phyloP scores from a whole-genome alignment of 1,140 invertebrate species.

The Amyelois transitella region DNA sequence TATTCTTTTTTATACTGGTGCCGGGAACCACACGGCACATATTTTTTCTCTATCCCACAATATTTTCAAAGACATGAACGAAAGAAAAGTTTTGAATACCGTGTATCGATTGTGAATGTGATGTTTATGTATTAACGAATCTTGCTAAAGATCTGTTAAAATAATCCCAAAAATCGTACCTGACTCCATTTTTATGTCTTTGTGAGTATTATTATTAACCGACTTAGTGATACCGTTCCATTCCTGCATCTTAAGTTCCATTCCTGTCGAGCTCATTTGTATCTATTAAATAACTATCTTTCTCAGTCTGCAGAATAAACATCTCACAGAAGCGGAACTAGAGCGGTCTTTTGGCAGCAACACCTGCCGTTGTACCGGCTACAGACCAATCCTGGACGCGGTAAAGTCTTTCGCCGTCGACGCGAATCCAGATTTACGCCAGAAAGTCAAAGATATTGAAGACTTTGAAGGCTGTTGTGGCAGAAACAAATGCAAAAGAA shows the following conservation, averaged over 20 bases:
- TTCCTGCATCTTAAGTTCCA: no score
- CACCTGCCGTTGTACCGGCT: constrained; percentile 92
- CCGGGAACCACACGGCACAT: no score
- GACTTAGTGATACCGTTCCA: no score
- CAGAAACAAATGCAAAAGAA: constrained; percentile 37
- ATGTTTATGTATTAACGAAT: no score
- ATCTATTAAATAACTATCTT: no score
- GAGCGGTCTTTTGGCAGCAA: constrained; percentile 88
- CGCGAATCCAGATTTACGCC: constrained; percentile 63
- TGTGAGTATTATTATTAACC: neutral
- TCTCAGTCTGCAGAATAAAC: constrained; percentile 49
- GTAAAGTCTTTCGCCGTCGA: constrained; percentile 85
- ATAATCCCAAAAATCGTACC: no score
- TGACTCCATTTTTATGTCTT: neutral
- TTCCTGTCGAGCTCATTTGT: neutral
- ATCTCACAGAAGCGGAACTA: constrained; percentile 79
- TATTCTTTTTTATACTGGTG: no score
- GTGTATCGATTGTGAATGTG: no score
- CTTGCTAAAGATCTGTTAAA: no score
- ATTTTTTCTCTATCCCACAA: no score
- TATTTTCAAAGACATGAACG: no score
- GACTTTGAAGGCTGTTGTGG: constrained; percentile 46
- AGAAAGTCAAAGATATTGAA: constrained; percentile 77
- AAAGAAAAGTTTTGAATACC: no score
- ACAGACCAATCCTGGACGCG: constrained; percentile 87